Percentiles rank a stretch among this genome's conserved stretches.
Evolutionary conservation across 1,140 invertebrate genomes (phyloP).

Genomic region (Ptiloglossa arizonensis): DNA sequence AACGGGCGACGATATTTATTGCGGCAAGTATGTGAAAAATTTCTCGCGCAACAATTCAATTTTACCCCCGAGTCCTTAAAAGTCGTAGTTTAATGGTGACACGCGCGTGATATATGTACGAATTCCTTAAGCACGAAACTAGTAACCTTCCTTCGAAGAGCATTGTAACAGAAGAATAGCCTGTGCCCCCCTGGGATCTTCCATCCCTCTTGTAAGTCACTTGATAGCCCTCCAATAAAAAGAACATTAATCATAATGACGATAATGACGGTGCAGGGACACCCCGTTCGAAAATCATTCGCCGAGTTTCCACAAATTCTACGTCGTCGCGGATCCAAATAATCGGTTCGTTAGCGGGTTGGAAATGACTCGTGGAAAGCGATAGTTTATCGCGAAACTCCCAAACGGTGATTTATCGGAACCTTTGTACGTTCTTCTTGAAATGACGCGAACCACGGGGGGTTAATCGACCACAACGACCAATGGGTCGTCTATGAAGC

Average conservation of each 20-base stretch:
- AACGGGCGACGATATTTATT: background rate
- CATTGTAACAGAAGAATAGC: slow-evolving; percentile 45
- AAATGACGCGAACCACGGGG: slow-evolving; percentile 35
- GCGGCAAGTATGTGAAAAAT: slow-evolving; percentile 1
- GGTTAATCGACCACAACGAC: slow-evolving; percentile 50
- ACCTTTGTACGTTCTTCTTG: slow-evolving; percentile 27
- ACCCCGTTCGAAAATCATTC: background rate
- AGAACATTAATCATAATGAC: slow-evolving; percentile 30
- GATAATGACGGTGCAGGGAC: background rate
- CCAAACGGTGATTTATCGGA: slow-evolving; percentile 28
- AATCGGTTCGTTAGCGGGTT: slow-evolving; percentile 36
- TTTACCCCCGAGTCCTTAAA: background rate
- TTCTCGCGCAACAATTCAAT: slow-evolving; percentile 17
- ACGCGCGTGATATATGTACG: slow-evolving; percentile 11
- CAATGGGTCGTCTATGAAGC: slow-evolving; percentile 38
- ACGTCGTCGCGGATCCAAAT: background rate
- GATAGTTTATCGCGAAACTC: slow-evolving; percentile 24
- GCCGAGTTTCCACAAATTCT: background rate
- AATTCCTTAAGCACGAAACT: slow-evolving; percentile 24
- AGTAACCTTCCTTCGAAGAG: slow-evolving; percentile 11
- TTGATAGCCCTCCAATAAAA: slow-evolving; percentile 32
- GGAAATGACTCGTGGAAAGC: slow-evolving; percentile 31
- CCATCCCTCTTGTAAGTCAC: slow-evolving; percentile 10
- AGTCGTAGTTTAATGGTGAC: slow-evolving; percentile 17
- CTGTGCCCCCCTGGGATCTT: slow-evolving; percentile 15